Evolutionary conservation across 2,888 invertebrate genomes (phyloP).

Genomic region (Pseudococcus jackbeardsleyi): DNA sequence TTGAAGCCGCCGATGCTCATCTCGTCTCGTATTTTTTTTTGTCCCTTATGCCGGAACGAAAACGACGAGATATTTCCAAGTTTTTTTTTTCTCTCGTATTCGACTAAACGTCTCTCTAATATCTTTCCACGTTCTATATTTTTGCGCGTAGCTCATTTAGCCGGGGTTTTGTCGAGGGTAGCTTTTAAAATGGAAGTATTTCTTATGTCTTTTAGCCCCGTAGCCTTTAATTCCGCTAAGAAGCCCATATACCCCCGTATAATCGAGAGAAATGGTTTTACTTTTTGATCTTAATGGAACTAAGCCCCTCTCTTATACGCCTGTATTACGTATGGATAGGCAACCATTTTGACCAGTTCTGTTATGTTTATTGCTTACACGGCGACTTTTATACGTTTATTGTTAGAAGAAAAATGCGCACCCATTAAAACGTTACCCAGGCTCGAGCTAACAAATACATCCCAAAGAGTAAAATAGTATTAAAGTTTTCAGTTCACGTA

Average conservation of each 20-base stretch:
- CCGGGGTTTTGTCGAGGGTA: conserved; percentile 54
- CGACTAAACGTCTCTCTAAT: conserved; percentile 64
- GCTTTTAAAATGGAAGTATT: conserved; percentile 64
- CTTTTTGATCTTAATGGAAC: conserved; percentile 64
- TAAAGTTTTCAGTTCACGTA: conserved; percentile 63
- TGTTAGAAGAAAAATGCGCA: conserved; percentile 63
- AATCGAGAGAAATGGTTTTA: conserved; percentile 65
- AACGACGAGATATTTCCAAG: conserved; percentile 30
- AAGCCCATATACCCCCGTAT: conserved; percentile 62
- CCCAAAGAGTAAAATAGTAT: conserved; percentile 58
- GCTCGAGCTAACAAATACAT: not conserved
- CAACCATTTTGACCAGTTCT: conserved; percentile 59
- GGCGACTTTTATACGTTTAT: conserved; percentile 65
- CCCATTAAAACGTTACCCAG: conserved; percentile 62
- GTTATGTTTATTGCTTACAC: conserved; percentile 64
- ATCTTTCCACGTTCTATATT: conserved; percentile 60
- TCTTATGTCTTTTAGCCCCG: conserved; percentile 61
- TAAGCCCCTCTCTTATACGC: conserved; percentile 57
- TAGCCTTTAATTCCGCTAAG: conserved; percentile 62
- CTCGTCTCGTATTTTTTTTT: conserved; percentile 7
- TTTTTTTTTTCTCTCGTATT: conserved; percentile 34
- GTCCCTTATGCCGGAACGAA: conserved; percentile 16
- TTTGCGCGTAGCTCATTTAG: conserved; percentile 63
- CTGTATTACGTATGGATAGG: conserved; percentile 63
- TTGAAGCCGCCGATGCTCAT: conserved; percentile 3